These are phyloP conservation scores for Neostethus bicornis DNA, from an alignment of 2,797 vertebrate species.

Conservation along the genomic window DNA sequence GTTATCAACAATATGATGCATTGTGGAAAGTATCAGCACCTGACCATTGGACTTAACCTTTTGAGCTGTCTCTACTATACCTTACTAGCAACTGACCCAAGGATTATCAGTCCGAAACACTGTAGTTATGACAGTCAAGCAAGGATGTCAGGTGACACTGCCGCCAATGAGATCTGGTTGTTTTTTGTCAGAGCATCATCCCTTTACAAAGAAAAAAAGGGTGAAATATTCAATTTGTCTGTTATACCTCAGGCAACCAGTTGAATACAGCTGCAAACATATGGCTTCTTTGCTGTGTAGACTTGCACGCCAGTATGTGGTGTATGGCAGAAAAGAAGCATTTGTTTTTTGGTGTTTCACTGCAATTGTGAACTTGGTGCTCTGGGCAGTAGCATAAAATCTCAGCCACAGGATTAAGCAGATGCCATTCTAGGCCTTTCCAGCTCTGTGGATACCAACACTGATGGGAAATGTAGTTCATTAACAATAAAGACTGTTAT, in stretches of 20 bases:
- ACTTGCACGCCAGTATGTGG: slow-evolving; percentile 21
- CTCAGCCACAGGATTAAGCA: slow-evolving; percentile 81
- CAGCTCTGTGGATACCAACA: slow-evolving; percentile 75
- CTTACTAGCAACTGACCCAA: slow-evolving; percentile 24
- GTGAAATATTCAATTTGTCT: slow-evolving; percentile 38
- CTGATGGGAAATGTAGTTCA: slow-evolving; percentile 82
- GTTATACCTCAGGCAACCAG: slow-evolving; percentile 16
- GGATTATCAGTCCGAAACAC: slow-evolving; percentile 12
- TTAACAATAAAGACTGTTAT: slow-evolving; percentile 72
- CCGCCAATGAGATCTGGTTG: slow-evolving; percentile 26
- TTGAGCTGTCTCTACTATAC: slow-evolving; percentile 34
- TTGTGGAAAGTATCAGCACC: slow-evolving; percentile 11
- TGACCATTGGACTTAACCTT: slow-evolving; percentile 34
- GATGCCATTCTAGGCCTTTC: slow-evolving; percentile 81
- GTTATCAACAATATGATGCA: not conserved
- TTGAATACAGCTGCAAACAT: slow-evolving; percentile 42
- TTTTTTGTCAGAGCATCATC: slow-evolving; percentile 31
- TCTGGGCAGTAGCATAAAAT: slow-evolving; percentile 80
- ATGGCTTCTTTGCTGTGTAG: slow-evolving; percentile 38
- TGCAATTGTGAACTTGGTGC: slow-evolving; percentile 63
- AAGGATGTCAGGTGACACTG: slow-evolving; percentile 30
- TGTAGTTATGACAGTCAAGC: slow-evolving; percentile 17
- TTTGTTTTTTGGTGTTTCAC: slow-evolving; percentile 71
- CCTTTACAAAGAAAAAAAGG: slow-evolving; percentile 14
- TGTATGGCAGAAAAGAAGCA: slow-evolving; percentile 42